phyloP scores from a whole-genome alignment of 2,797 vertebrate species.

The Sebastes baramenuke region DNA sequence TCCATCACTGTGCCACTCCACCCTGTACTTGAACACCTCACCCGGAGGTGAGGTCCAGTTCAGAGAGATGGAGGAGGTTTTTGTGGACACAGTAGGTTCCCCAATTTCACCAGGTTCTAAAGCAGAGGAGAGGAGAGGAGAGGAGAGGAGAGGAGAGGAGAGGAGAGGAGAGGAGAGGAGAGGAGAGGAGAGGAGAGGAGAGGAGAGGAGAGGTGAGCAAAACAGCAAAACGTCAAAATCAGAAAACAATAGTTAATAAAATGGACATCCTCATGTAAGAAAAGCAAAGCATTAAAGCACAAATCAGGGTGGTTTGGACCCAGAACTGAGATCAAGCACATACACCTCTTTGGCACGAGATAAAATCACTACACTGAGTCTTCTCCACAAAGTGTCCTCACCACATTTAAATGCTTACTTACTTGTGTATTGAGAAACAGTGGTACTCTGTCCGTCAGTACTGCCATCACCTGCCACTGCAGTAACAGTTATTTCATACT shows the following conservation, averaged over 20 bases:
- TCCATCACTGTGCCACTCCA: slow-evolving; percentile 11
- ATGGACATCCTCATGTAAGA: too few species aligned
- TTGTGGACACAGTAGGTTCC: accelerated
- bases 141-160: too few species aligned
- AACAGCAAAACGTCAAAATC: too few species aligned
- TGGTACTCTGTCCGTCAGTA: not conserved
- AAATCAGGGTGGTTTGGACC: too few species aligned
- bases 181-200: too few species aligned
- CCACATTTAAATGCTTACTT: not conserved
- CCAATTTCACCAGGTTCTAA: slow-evolving; percentile 19
- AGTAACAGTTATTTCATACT: not conserved
- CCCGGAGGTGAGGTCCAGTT: slow-evolving; percentile 19
- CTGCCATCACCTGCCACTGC: slow-evolving; percentile 29
- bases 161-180: not conserved
- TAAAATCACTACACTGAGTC: not conserved
- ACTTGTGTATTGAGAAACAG: slow-evolving; percentile 29
- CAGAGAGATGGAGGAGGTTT: slow-evolving; percentile 20
- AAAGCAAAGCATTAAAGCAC: too few species aligned
- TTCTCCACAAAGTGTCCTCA: not conserved
- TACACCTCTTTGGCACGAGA: too few species aligned
- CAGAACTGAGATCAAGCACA: too few species aligned
- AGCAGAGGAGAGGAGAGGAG: not conserved
- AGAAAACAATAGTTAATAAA: too few species aligned
- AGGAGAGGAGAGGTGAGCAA: too few species aligned
- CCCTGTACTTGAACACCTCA: not conserved